A percentile compares a stretch with the other conserved stretches of the same genome.
These are phyloP conservation scores for Musca domestica DNA, from an alignment of 1,140 invertebrate genomes.

Conservation along the genomic window DNA sequence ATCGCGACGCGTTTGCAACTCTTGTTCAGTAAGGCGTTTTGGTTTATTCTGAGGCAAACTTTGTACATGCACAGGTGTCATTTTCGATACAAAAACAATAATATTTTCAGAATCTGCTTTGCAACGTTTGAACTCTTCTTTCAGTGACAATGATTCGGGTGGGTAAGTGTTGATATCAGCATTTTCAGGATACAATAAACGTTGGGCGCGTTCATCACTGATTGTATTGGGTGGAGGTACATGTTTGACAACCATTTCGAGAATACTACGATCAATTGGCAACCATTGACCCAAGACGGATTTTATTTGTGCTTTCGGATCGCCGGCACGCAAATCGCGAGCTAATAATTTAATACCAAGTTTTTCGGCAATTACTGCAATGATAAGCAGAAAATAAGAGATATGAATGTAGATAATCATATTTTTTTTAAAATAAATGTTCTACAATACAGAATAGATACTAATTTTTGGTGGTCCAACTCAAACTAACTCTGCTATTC, in stretches of 20 bases:
- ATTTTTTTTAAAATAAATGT: background rate
- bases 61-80: conserved; percentile 62
- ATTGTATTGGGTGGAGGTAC: conserved; percentile 80
- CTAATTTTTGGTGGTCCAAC: too few relatives aligned
- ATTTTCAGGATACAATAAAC: conserved; percentile 70
- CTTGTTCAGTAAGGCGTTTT: conserved; percentile 71
- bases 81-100: conserved; percentile 91
- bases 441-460: too few relatives aligned
- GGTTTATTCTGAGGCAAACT: conserved; percentile 70
- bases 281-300: conserved; percentile 86
- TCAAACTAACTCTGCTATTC: too few relatives aligned
- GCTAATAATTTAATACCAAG: conserved; percentile 75
- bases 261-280: conserved; percentile 75
- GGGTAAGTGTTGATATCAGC: conserved; percentile 70
- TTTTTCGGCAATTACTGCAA: conserved; percentile 68
- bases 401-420: background rate
- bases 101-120: conserved; percentile 67
- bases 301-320: conserved; percentile 75
- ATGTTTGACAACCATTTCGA: conserved; percentile 77
- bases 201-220: conserved; percentile 71
- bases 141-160: conserved; percentile 69
- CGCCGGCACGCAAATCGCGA: conserved; percentile 76
- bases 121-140: conserved; percentile 74
- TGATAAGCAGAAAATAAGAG: background rate
- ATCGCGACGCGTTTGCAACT: conserved; percentile 71